phyloP scores from a whole-genome alignment of 1,140 invertebrate genomes.

The Lepidurus packardi region DNA sequence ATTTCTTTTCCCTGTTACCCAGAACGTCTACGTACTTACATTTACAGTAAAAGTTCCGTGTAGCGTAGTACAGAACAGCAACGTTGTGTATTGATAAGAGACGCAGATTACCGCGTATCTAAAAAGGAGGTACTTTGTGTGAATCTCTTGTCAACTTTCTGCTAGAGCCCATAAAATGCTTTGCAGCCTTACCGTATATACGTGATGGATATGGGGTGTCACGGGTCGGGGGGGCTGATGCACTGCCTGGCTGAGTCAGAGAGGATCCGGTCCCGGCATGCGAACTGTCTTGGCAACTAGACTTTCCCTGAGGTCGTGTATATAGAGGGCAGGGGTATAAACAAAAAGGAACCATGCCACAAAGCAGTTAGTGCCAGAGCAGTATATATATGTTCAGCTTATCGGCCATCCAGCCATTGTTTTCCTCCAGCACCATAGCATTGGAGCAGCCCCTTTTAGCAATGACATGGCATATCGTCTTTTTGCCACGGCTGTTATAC shows the following conservation, averaged over 20 bases:
- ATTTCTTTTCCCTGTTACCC: too few relatives aligned
- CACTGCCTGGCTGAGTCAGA: neutral
- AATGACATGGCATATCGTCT: constrained; percentile 11
- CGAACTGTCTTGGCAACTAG: neutral
- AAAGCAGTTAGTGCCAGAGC: constrained; percentile 17
- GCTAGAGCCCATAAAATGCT: neutral
- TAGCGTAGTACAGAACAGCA: too few relatives aligned
- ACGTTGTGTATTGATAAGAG: too few relatives aligned
- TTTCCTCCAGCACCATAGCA: neutral
- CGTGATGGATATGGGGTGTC: neutral
- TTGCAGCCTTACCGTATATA: neutral
- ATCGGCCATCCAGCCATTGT: constrained; percentile 15
- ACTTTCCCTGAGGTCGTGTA: neutral
- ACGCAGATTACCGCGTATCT: too few relatives aligned
- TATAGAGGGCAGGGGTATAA: neutral
- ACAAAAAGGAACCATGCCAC: neutral
- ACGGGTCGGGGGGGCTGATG: neutral
- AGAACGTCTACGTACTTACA: too few relatives aligned
- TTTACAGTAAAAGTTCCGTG: too few relatives aligned
- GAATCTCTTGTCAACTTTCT: neutral
- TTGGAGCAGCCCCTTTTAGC: neutral
- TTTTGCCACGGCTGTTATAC: constrained; percentile 15
- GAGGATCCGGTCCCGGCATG: neutral
- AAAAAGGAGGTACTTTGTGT: neutral
- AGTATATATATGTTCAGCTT: constrained; percentile 11